Evolutionary conservation across 2,797 vertebrate genomes (phyloP).

Genomic region (Melanotaenia parkinsoni): DNA sequence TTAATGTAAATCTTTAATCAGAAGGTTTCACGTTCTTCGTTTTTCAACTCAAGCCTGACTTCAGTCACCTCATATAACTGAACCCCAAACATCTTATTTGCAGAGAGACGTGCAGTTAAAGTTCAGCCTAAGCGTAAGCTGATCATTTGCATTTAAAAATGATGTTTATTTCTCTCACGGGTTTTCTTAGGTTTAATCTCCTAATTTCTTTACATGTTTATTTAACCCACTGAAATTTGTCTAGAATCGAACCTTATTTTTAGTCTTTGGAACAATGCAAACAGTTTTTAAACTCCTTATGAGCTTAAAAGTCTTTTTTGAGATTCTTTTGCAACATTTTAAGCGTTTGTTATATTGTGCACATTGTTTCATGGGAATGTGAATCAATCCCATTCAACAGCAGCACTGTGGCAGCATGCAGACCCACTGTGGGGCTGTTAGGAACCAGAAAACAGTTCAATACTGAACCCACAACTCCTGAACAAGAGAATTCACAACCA

Average conservation of each 20-base stretch:
- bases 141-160: not conserved
- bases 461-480: conserved; percentile 51
- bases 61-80: no score
- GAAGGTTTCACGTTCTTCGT: not conserved
- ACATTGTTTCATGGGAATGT: conserved; percentile 10
- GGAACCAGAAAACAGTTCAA: conserved; percentile 55
- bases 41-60: not conserved
- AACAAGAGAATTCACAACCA: conserved; percentile 58
- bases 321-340: not conserved
- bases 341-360: conserved; percentile 2
- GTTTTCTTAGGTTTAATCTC: not conserved
- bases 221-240: not conserved
- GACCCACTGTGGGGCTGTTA: conserved; percentile 45
- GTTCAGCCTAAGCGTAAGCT: not conserved
- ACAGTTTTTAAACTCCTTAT: not conserved
- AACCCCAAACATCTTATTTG: not conserved
- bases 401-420: conserved; percentile 16
- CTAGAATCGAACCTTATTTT: no score
- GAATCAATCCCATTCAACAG: conserved; percentile 41
- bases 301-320: not conserved
- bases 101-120: not conserved
- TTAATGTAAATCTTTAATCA: not conserved
- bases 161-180: not conserved
- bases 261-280: not conserved
- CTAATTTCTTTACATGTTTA: not conserved